phyloP scores from a whole-genome alignment of 2,113 vertebrate species.

The Leptodactylus fuscus region DNA sequence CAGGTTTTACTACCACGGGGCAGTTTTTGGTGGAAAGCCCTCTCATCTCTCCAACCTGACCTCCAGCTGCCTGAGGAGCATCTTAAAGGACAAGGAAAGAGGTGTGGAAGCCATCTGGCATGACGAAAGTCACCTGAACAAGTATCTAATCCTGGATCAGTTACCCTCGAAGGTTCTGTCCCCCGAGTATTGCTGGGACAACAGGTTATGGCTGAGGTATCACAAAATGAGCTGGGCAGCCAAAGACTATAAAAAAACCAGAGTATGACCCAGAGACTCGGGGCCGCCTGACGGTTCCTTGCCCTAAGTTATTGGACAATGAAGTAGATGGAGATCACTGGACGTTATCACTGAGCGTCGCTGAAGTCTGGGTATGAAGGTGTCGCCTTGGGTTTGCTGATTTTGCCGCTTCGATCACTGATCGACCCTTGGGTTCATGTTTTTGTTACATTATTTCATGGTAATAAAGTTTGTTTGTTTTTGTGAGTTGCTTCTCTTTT shows the following conservation, averaged over 20 bases:
- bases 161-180: constrained; percentile 80
- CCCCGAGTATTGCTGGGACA: constrained; percentile 81
- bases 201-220: constrained; percentile 34
- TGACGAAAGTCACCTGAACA: constrained; percentile 83
- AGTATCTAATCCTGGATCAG: constrained; percentile 72
- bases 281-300: background rate
- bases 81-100: constrained; percentile 71
- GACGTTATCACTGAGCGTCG: no score
- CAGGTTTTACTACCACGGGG: constrained; percentile 82
- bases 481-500: no score
- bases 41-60: constrained; percentile 67
- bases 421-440: no score
- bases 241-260: constrained; percentile 61
- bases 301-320: no score
- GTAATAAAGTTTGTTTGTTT: no score
- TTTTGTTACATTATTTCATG: no score
- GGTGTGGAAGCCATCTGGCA: constrained; percentile 80
- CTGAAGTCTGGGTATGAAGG: no score
- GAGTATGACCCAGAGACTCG: background rate
- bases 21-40: constrained; percentile 78
- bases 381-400: no score
- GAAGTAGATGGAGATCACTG: background rate
- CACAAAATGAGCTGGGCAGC: constrained; percentile 64
- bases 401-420: no score
- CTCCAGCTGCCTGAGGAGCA: constrained; percentile 67